Evolutionary conservation across 2,797 vertebrate species (phyloP), one percentile per base, ranked within the genome.

Genomic region (Coracias cyanogaster): DNA sequence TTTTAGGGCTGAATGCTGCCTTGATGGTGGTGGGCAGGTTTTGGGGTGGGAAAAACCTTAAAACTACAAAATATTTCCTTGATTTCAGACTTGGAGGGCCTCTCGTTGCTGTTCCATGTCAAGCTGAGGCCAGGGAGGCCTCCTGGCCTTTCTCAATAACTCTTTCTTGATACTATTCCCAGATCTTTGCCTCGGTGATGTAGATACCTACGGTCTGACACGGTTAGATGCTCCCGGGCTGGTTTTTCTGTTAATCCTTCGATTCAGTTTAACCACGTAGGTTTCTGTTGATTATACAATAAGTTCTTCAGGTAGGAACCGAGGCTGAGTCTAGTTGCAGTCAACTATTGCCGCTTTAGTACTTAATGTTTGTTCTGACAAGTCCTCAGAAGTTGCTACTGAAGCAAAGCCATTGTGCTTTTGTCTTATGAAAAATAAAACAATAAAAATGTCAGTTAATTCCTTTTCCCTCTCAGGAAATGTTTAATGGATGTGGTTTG

Each of bases 391-490:
- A 71, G 22, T 37, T 81, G 62, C 31, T 81, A 5, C 58, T 45
- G 45, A 84, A 94, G 65, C 49, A 57, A 73, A 80, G 39, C 17
- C 12, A 6, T 49, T 39, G 21, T 86, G 16, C 39, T 82, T 86
- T 49, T 35, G 71, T 54, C 10, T 66, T 66, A 54, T 69, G 79
- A 57, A 83, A 87, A 89, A 55, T 24, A 81, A 83, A 85, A 41
- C 49, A 82, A 51, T 51, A 39, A 86, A 80, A 76, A 41, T 45
- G 51, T 70, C 66, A 70, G n/a, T 43, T 52, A 84, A 92, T 69
- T 73, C 55, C 18, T 81, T 92, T 84, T 89, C 15, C 24, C 24
- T 84, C 43, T 66, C 46, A 82, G 70, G 88, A 97, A 95, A 62
- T 12, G 24, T 58, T 90, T 72, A 49, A 83, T 67, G 35, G 66